phyloP scores from a whole-genome alignment of 2,888 invertebrate species.

The Eupeodes luniger region DNA sequence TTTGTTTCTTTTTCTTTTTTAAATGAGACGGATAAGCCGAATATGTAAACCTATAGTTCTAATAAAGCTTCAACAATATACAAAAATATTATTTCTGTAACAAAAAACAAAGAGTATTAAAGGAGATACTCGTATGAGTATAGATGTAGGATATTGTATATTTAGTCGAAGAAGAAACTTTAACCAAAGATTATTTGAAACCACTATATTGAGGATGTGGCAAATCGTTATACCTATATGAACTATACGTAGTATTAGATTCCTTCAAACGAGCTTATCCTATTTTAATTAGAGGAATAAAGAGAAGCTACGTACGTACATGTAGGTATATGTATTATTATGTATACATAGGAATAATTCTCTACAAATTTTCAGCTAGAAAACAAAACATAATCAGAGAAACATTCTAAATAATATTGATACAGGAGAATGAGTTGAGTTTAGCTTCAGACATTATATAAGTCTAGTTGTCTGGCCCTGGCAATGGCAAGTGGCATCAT shows the following conservation, averaged over 20 bases:
- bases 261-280: constrained; percentile 71
- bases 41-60: too few species aligned
- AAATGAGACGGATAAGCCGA: too few species aligned
- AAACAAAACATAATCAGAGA: constrained; percentile 16
- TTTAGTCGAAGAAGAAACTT: constrained; percentile 28
- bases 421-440: background rate
- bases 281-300: constrained; percentile 70
- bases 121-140: background rate
- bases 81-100: constrained; percentile 39
- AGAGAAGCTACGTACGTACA: too few species aligned
- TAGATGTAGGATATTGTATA: background rate
- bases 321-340: too few species aligned
- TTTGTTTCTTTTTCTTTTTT: too few species aligned
- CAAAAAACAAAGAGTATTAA: constrained; percentile 25
- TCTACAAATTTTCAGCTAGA: too few species aligned
- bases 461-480: constrained; percentile 7
- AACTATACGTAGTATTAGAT: constrained; percentile 14
- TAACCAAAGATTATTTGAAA: constrained; percentile 32
- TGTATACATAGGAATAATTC: too few species aligned
- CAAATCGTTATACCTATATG: constrained; percentile 51
- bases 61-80: too few species aligned
- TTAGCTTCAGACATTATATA: constrained; percentile 6
- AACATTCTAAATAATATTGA: constrained; percentile 29
- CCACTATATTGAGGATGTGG: constrained; percentile 63
- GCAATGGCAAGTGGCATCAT: background rate